Evolutionary conservation across 2,888 invertebrate species (phyloP), one percentile per base, ranked within the genome.

Genomic region (Nebria salina): DNA sequence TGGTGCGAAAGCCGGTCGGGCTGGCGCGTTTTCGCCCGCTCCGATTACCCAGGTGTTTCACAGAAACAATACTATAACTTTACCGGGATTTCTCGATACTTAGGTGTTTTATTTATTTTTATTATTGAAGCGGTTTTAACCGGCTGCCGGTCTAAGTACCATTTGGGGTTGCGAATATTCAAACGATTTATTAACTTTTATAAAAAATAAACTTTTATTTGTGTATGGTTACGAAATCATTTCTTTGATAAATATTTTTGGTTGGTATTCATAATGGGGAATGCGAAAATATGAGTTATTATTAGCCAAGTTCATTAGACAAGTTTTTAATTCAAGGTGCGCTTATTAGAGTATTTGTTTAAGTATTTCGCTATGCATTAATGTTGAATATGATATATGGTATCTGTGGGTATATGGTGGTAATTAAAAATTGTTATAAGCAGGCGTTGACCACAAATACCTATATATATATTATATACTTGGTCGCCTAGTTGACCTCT

Each of bases 1-100:
- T 83, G 84, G 83, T 83, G 82, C 85, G 85, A 83, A 84, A 85
- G 83, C 83, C 85, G 83, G 83, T 84, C 83, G 72, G 72, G 20
- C 54, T 70, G 25, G 4, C 43, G 70, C 43, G 72, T 25, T 34
- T 70, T 70, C 34, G 42, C 42, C 85, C 82, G 83, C 82, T 41
- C 34, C 25, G 66, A 76, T 74, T 76, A 76, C 65, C 73, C 73
- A 73, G 73, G 73, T 73, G 73, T 43, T 26, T 34, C 8, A 26
- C 8, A 41, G 34, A 41, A n/a, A 73, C 13, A 42, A 26, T 41
- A 34, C 41, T 72, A 77, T 77, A 77, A 77, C 77, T 77, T 77
- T 72, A 77, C 70, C n/a, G 26, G 77, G 77, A 77, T 77, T 77
- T 77, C 72, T 72, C 54, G 25, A 43, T 73, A 73, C 73, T 73